Percentiles rank a stretch among this genome's conserved stretches.
phyloP scores from a whole-genome alignment of 2,113 vertebrate species.

The Callipepla squamata region DNA sequence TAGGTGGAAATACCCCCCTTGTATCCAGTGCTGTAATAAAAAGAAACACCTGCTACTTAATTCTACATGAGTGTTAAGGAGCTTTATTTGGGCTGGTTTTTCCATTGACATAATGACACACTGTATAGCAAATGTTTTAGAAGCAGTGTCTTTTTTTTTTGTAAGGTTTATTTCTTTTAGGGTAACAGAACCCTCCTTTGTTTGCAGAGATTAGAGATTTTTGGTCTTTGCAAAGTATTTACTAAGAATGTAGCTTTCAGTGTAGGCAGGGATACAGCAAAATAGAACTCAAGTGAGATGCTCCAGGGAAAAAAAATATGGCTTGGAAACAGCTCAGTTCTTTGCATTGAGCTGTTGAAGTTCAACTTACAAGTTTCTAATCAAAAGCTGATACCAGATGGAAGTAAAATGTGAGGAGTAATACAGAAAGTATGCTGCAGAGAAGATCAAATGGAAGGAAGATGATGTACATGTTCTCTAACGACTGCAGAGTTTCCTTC shows the following conservation, averaged over 20 bases:
- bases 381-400: constrained; percentile 80
- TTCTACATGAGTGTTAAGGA: too few relatives aligned
- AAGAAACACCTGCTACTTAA: too few relatives aligned
- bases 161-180: not conserved
- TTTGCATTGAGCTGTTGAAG: constrained; percentile 45
- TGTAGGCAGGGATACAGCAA: not conserved
- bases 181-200: not conserved
- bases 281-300: constrained; percentile 17
- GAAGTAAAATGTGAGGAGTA: constrained; percentile 74
- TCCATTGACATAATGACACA: too few relatives aligned
- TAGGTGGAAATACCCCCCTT: too few relatives aligned
- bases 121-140: not conserved
- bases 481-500: constrained; percentile 19
- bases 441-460: constrained; percentile 76
- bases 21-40: too few relatives aligned
- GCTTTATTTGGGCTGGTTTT: too few relatives aligned
- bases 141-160: not conserved
- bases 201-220: not conserved
- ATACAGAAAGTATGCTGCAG: constrained; percentile 76
- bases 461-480: constrained; percentile 64
- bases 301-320: not conserved
- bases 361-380: constrained; percentile 69
- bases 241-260: not conserved
- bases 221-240: not conserved
- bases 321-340: constrained; percentile 38